Percentiles rank a stretch among this genome's conserved stretches.
Conservation (phyloP, 1,140 invertebrate species). For the Neodiprion fabricii region DNA sequence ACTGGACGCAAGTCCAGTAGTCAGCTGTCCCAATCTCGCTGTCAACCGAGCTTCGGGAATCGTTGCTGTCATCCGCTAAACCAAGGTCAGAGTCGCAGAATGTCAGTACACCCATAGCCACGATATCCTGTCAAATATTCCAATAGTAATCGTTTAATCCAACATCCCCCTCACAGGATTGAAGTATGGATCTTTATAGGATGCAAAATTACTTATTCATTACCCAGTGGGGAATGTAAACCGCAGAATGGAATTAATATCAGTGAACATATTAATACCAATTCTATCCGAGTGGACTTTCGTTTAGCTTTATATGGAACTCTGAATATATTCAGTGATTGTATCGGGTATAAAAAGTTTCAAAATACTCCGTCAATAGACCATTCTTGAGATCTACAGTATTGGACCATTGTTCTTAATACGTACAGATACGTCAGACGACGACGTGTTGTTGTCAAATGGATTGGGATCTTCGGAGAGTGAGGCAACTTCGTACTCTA, state of each 20-base stretch:
- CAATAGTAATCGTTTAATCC: neutral
- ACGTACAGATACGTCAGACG: constrained; percentile 29
- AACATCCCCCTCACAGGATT: too few relatives aligned
- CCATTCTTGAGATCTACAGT: too few relatives aligned
- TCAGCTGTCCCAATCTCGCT: constrained; percentile 64
- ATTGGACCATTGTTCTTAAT: neutral
- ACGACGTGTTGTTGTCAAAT: constrained; percentile 25
- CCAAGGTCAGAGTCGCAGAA: constrained; percentile 39
- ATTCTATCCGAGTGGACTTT: too few relatives aligned
- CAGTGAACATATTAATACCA: constrained; percentile 17
- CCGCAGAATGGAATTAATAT: constrained; percentile 11
- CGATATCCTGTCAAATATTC: constrained; percentile 37
- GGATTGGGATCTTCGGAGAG: constrained; percentile 29
- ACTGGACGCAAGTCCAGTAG: constrained; percentile 70
- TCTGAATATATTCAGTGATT: too few relatives aligned
- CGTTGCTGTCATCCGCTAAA: constrained; percentile 63
- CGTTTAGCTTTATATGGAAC: too few relatives aligned
- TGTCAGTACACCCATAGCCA: constrained; percentile 38
- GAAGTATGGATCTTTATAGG: too few relatives aligned
- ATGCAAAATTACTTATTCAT: too few relatives aligned
- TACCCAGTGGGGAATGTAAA: too few relatives aligned
- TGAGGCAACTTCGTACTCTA: constrained; percentile 38
- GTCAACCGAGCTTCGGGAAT: constrained; percentile 60
- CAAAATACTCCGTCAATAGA: too few relatives aligned
- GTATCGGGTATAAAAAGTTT: too few relatives aligned